Conservation (phyloP, 2,113 vertebrate genomes). For the Bos indicus region DNA sequence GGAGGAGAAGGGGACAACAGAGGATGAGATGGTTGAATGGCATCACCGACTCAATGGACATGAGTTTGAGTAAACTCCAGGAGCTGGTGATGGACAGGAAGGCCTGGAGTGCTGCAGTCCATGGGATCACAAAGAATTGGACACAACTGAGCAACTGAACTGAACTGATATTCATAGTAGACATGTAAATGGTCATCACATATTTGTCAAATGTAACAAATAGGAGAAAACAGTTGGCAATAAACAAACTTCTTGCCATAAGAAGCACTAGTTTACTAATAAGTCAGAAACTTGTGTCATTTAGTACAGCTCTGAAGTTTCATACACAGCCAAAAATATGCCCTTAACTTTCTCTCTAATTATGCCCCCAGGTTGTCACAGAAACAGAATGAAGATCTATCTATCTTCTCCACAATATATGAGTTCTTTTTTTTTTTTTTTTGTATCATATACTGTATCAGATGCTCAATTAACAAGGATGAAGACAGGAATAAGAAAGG, state of each 20-base stretch:
- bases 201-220: background rate
- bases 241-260: background rate
- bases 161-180: background rate
- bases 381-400: background rate
- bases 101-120: background rate
- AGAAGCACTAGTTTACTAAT: background rate
- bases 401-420: background rate
- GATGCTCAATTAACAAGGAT: background rate
- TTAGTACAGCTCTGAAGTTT: background rate
- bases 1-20: background rate
- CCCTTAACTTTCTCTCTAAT: background rate
- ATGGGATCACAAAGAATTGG: background rate
- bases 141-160: background rate
- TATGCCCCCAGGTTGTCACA: background rate
- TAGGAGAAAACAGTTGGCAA: background rate
- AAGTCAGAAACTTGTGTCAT: background rate
- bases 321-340: background rate
- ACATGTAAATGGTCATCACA: background rate
- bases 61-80: background rate
- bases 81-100: background rate
- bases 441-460: background rate
- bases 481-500: background rate
- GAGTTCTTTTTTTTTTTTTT: background rate
- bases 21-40: background rate
- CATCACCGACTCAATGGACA: background rate